Evolutionary conservation across 2,113 vertebrate genomes (phyloP).

Genomic region (Clupea harengus): DNA sequence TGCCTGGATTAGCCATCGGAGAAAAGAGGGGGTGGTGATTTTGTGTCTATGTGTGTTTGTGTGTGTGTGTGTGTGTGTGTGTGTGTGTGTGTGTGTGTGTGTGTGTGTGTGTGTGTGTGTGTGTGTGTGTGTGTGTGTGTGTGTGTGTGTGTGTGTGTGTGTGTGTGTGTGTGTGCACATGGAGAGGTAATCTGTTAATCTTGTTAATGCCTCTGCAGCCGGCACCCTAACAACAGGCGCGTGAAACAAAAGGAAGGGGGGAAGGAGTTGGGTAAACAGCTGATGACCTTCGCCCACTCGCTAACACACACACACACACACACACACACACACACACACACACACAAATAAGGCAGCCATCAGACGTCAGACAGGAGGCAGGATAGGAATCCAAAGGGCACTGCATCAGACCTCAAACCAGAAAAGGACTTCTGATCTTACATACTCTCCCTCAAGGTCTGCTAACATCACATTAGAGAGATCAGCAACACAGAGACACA

Average conservation of each 20-base stretch:
- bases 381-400: slow-evolving; percentile 17
- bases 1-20: slow-evolving; percentile 53
- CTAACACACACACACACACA: background rate
- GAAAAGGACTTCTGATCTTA: background rate
- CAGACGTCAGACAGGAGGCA: background rate
- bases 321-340: slow-evolving; percentile 19
- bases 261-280: slow-evolving; percentile 56
- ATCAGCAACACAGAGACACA: background rate
- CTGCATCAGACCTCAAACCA: background rate
- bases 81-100: too few relatives aligned
- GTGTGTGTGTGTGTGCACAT: slow-evolving; percentile 3
- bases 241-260: slow-evolving; percentile 52
- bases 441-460: background rate
- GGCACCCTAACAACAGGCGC: slow-evolving; percentile 56
- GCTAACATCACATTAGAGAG: background rate
- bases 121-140: too few relatives aligned
- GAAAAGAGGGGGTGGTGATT: slow-evolving; percentile 29
- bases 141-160: background rate
- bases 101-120: too few relatives aligned
- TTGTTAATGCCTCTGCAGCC: slow-evolving; percentile 63
- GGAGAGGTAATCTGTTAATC: slow-evolving; percentile 73
- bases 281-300: slow-evolving; percentile 54
- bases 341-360: slow-evolving; percentile 16
- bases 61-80: too few relatives aligned
- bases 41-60: too few relatives aligned